Percentiles rank a stretch among this genome's conserved stretches.
Conservation (phyloP, 2,888 invertebrate genomes). For the Nomada ruficornis region DNA sequence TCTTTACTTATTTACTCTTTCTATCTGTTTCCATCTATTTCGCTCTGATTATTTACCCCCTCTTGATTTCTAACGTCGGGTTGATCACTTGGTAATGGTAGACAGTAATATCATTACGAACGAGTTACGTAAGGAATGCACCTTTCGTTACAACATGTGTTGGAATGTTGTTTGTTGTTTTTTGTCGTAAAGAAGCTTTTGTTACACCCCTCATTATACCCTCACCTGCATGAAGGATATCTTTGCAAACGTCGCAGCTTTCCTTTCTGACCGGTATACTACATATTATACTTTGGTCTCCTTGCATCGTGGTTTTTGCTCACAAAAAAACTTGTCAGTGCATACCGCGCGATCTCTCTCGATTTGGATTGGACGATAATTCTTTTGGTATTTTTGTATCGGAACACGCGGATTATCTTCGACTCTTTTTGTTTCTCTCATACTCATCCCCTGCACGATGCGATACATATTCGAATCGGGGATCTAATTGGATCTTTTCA, state of each 20-base stretch:
- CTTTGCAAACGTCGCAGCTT: constrained; percentile 74
- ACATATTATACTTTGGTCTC: constrained; percentile 42
- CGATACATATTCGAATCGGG: constrained; percentile 27
- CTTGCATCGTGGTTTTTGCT: constrained; percentile 64
- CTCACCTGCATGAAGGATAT: constrained; percentile 82
- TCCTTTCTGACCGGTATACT: constrained; percentile 58
- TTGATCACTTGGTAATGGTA: constrained; percentile 51
- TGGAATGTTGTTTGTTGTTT: constrained; percentile 74
- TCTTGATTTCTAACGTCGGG: constrained; percentile 29
- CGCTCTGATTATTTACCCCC: not conserved
- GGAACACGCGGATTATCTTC: constrained; percentile 22
- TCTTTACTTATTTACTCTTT: not conserved
- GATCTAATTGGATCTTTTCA: constrained; percentile 2
- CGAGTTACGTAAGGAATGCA: constrained; percentile 68
- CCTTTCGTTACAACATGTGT: constrained; percentile 72
- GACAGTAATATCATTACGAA: constrained; percentile 51
- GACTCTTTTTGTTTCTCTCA: constrained; percentile 22
- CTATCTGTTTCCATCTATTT: constrained; percentile 6
- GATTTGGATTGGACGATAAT: constrained; percentile 35
- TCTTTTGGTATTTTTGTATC: not conserved
- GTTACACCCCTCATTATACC: constrained; percentile 77
- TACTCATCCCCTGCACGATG: constrained; percentile 52
- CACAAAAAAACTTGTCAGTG: constrained; percentile 21
- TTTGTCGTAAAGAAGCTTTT: constrained; percentile 74
- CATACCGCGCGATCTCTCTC: constrained; percentile 45